These are phyloP conservation scores for Cryptosula pallasiana DNA, from an alignment of 2,888 invertebrate species.

Conservation along the genomic window DNA sequence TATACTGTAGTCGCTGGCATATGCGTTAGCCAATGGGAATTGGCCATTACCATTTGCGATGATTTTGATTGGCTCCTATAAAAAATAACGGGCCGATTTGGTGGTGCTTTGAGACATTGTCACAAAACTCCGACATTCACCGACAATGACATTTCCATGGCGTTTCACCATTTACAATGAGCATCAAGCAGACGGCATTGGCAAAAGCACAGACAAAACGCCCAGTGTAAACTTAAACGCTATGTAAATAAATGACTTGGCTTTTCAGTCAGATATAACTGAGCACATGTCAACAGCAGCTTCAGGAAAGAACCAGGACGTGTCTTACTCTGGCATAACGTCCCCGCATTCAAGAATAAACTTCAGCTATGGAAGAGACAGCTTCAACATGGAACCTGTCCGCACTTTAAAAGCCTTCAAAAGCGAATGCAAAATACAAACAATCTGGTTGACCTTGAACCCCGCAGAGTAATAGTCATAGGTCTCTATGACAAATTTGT, in stretches of 20 bases:
- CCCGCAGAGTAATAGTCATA: neutral
- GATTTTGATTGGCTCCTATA: too few species aligned
- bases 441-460: neutral
- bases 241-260: neutral
- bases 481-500: neutral
- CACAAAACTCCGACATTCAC: too few species aligned
- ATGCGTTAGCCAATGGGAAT: too few species aligned
- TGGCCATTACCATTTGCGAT: too few species aligned
- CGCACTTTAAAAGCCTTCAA: neutral
- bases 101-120: too few species aligned
- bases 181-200: too few species aligned
- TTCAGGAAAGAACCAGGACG: neutral
- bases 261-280: neutral
- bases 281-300: neutral
- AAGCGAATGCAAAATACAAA: neutral
- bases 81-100: too few species aligned
- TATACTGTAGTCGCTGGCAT: too few species aligned
- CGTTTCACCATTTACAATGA: too few species aligned
- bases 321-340: neutral
- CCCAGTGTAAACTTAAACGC: too few species aligned
- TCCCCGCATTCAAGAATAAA: neutral
- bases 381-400: neutral
- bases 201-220: too few species aligned
- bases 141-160: too few species aligned
- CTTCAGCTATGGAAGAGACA: neutral